Conservation (phyloP, 2,888 invertebrate species). For the Hoplodrina ambigua region DNA sequence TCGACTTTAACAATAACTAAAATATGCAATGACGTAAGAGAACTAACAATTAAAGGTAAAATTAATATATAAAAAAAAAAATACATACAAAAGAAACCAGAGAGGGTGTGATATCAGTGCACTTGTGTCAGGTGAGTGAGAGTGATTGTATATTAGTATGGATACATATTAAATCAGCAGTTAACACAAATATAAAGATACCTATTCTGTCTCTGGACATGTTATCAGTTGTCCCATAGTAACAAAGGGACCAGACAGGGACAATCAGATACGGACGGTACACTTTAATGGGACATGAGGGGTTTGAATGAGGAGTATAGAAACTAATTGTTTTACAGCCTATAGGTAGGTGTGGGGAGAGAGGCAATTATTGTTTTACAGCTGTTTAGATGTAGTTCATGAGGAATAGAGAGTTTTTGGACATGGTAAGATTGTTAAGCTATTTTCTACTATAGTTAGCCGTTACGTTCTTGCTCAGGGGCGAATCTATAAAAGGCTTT, state of each 20-base stretch:
- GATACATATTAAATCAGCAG: neutral
- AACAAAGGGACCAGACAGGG: constrained; percentile 13
- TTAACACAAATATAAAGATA: constrained; percentile 5
- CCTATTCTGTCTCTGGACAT: neutral
- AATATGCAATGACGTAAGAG: no score
- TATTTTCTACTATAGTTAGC: neutral
- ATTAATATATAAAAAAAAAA: no score
- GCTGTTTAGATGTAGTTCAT: neutral
- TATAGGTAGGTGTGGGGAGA: neutral
- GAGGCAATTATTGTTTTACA: constrained; percentile 34
- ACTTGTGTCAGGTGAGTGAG: no score
- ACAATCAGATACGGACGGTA: constrained; percentile 37
- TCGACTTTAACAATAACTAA: no score
- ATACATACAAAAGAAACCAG: no score
- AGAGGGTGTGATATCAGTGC: no score
- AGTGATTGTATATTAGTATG: no score
- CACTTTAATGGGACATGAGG: constrained; percentile 21
- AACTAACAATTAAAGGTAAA: no score
- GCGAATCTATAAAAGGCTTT: no score
- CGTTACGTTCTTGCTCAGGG: neutral
- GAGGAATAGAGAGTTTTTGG: neutral
- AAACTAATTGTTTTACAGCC: constrained; percentile 25
- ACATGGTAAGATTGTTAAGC: neutral
- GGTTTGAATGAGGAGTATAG: neutral
- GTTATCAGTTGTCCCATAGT: constrained; percentile 44